Conservation (phyloP, 2,113 vertebrate genomes). For the cat (Felis catus) region DNA sequence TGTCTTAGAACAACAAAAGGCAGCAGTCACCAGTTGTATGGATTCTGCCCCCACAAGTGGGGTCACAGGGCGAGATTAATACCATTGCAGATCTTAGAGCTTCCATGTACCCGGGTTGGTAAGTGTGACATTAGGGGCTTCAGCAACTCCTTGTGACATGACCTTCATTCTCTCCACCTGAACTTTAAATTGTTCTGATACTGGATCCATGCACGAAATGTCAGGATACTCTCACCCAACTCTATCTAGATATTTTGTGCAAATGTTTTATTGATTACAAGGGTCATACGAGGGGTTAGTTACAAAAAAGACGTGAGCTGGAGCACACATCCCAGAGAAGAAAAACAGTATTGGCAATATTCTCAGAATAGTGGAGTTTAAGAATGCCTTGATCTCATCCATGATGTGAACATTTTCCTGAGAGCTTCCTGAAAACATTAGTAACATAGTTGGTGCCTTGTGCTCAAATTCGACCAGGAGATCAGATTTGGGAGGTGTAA, state of each 20-base stretch:
- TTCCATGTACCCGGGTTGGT: neutral
- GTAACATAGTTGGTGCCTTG: neutral
- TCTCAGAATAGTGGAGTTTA: neutral
- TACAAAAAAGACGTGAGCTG: neutral
- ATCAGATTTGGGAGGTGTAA: neutral
- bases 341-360: neutral
- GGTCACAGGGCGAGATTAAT: neutral
- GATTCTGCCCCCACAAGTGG: neutral
- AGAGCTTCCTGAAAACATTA: neutral
- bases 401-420: neutral
- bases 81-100: no score
- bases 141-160: neutral
- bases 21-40: no score
- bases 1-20: neutral
- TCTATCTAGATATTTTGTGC: neutral
- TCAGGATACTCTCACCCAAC: neutral
- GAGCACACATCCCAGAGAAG: neutral
- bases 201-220: neutral
- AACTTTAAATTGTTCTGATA: neutral
- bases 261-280: neutral
- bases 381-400: neutral
- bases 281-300: neutral
- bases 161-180: neutral
- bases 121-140: neutral
- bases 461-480: neutral